Evolutionary conservation across 2,888 invertebrate genomes (phyloP).

Genomic region (Pristionchus japonicus): DNA sequence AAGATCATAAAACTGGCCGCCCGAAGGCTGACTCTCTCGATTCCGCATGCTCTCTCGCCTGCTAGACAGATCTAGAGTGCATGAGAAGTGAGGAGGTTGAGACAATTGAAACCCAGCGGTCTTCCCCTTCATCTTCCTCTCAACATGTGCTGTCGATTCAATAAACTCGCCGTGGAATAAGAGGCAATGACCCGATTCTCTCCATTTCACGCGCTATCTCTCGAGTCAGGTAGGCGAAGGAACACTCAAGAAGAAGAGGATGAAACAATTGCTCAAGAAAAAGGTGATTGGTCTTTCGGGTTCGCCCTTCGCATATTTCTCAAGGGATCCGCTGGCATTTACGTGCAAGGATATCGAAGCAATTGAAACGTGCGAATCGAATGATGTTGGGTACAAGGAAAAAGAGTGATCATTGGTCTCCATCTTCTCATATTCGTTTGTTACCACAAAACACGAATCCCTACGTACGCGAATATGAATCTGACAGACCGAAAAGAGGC

Average conservation of each 20-base stretch:
- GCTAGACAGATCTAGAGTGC: background rate
- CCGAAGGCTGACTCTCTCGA: background rate
- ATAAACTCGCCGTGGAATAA: background rate
- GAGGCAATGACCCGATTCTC: too few species aligned
- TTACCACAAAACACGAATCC: background rate
- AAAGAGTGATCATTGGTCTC: background rate
- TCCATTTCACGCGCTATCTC: too few species aligned
- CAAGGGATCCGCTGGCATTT: background rate
- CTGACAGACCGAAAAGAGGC: background rate
- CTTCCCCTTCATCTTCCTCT: background rate
- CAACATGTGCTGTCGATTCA: constrained; percentile 37
- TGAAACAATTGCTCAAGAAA: too few species aligned
- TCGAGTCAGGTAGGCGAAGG: too few species aligned
- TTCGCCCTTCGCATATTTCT: background rate
- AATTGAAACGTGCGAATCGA: background rate
- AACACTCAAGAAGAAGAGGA: too few species aligned
- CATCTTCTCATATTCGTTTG: background rate
- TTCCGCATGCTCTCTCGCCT: background rate
- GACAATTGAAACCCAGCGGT: background rate
- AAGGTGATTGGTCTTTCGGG: constrained; percentile 17
- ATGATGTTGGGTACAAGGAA: background rate
- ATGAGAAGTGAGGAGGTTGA: background rate
- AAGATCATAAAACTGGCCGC: background rate
- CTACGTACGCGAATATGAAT: background rate
- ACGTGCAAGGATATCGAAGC: background rate